Percentiles rank a stretch among this genome's conserved stretches.
These are phyloP conservation scores for Synergus gifuensis DNA, from an alignment of 2,888 invertebrate species.

Conservation along the genomic window DNA sequence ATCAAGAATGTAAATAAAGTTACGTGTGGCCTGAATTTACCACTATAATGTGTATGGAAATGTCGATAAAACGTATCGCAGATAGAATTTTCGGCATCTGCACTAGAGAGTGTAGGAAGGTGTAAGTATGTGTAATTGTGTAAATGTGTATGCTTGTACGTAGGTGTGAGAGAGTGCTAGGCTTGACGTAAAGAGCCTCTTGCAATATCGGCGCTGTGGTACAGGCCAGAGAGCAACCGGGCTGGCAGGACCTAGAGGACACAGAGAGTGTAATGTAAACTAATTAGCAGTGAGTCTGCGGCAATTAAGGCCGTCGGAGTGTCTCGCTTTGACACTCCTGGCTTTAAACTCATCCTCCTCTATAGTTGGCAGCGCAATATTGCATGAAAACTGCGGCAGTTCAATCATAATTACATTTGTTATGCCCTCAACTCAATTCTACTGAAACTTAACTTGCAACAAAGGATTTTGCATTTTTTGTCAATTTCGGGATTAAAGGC, in stretches of 20 bases:
- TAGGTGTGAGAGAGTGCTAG: constrained; percentile 43
- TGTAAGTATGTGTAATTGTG: constrained; percentile 26
- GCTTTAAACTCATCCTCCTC: constrained; percentile 26
- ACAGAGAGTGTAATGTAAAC: constrained; percentile 76
- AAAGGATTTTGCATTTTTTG: not conserved
- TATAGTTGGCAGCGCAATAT: constrained; percentile 27
- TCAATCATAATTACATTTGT: constrained; percentile 30
- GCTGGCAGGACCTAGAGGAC: constrained; percentile 64
- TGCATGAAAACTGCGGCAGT: constrained; percentile 31
- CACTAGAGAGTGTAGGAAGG: not conserved
- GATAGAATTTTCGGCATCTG: not conserved
- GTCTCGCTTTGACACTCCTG: constrained; percentile 71
- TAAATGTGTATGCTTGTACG: not conserved
- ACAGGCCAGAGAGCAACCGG: constrained; percentile 60
- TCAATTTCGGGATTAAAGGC: not conserved
- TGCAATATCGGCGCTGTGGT: constrained; percentile 65
- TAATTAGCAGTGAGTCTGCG: constrained; percentile 76
- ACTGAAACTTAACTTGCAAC: not conserved
- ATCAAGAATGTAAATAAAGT: not conserved
- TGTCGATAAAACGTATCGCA: constrained; percentile 18
- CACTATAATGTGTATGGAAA: not conserved
- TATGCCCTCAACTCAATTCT: not conserved
- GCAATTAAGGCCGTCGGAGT: constrained; percentile 75
- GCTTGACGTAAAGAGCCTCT: constrained; percentile 64
- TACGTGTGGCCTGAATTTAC: not conserved